These are phyloP conservation scores for Tachysurus fulvidraco DNA, from an alignment of 2,113 vertebrate species.

Conservation along the genomic window DNA sequence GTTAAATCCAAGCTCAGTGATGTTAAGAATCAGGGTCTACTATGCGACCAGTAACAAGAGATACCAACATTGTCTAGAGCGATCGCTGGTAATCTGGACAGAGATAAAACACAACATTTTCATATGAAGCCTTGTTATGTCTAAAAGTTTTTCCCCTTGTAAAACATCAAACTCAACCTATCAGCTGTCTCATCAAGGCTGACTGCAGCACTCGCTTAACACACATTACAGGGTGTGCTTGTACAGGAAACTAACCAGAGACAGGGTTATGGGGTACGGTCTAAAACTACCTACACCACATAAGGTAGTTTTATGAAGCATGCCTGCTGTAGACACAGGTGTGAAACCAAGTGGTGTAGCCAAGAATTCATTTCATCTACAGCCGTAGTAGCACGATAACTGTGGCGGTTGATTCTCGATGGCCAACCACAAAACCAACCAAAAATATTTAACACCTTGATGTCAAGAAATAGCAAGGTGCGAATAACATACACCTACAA, in stretches of 20 bases:
- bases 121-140: neutral
- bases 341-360: neutral
- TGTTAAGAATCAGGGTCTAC: neutral
- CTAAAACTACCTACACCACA: neutral
- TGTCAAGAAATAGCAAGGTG: neutral
- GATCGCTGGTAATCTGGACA: neutral
- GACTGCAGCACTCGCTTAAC: neutral
- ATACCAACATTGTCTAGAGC: neutral
- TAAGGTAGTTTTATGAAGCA: neutral
- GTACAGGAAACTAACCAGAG: neutral
- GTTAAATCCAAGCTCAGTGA: neutral
- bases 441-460: neutral
- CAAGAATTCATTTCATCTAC: neutral
- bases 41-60: neutral
- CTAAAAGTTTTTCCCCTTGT: neutral
- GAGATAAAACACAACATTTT: neutral
- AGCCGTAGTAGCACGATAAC: neutral
- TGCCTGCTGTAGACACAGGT: neutral
- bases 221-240: neutral
- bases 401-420: neutral
- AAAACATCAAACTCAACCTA: neutral
- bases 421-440: neutral
- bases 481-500: neutral
- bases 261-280: neutral
- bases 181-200: slow-evolving; percentile 1